These are phyloP conservation scores for Petrocephalus microphthalmus DNA, from an alignment of 2,113 vertebrate species.

Conservation along the genomic window DNA sequence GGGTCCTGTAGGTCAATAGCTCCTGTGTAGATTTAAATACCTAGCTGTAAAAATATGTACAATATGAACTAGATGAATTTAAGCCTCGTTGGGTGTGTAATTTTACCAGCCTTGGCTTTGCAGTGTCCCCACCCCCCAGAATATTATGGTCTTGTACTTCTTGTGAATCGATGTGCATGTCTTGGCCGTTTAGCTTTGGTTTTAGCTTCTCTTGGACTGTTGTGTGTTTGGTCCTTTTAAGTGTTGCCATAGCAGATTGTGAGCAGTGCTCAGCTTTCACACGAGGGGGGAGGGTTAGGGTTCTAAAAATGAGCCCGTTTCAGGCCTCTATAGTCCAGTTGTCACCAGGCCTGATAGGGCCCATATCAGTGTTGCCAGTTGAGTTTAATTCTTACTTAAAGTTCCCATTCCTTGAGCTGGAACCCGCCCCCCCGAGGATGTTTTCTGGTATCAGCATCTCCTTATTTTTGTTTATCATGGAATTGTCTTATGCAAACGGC, in stretches of 20 bases:
- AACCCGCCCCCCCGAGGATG: not conserved
- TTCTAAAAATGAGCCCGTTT: not conserved
- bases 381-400: not conserved
- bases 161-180: not conserved
- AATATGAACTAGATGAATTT: not conserved
- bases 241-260: not conserved
- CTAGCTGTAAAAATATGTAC: not conserved
- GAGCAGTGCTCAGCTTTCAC: not conserved
- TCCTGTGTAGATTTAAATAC: not conserved
- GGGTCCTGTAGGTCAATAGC: not conserved
- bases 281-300: not conserved
- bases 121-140: not conserved
- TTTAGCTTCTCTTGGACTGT: not conserved
- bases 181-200: not conserved
- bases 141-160: not conserved
- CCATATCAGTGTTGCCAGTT: not conserved
- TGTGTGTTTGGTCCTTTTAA: not conserved
- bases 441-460: not conserved
- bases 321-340: not conserved
- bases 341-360: not conserved
- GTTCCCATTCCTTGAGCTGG: not conserved
- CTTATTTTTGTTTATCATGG: not conserved
- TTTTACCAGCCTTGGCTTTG: not conserved
- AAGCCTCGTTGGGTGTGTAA: not conserved
- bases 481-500: not conserved